Evolutionary conservation across 2,797 vertebrate genomes (phyloP), one percentile per base, ranked within the genome.

Genomic region (Takifugu rubripes): DNA sequence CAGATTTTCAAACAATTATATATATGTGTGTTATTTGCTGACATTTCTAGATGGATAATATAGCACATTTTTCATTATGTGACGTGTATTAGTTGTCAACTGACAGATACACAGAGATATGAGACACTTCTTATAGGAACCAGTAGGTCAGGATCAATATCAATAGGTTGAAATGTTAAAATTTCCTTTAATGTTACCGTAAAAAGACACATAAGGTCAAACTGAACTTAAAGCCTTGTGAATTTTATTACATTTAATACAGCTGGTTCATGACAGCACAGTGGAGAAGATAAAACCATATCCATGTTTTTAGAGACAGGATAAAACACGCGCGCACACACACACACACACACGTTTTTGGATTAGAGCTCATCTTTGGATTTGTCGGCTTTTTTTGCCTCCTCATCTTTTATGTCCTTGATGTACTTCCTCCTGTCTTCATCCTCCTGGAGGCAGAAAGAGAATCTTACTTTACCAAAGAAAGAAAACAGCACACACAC

Each of bases 351-450:
- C 61, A 60, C 70, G 55, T 59, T 56, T 25, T 3, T 5, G 4
- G 27, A 49, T 81, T 77, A 89, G 71, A 89, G 85, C 70, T 89
- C 88, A 0, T 87, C 82, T 72, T 84, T 88, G 5, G 40, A 54
- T 58, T 83, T 4, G 12, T 66, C 61, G 11, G 16, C 62, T 25
- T 66, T 65, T 72, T 75, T 71, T 45, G 70, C 79, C 11, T 84
- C 79, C 50, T 88, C 84, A 42, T 64, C 79, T 75, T 81, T 78
- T 10, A 73, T 6, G 1, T 77, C 48, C 49, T 86, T 74, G 0
- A 66, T 65, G 64, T 87, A 90, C 56, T 84, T 81, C 72, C 17
- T 86, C 64, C 84, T 82, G 66, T 83, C 81, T 56, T 88, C 82
- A 54, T 87, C 82, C 68, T 88, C 88, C 84, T 87, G 61, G 6